A percentile compares a stretch with the other conserved stretches of the same genome.
phyloP scores from a whole-genome alignment of 2,888 invertebrate genomes.

The Schizaphis graminum region DNA sequence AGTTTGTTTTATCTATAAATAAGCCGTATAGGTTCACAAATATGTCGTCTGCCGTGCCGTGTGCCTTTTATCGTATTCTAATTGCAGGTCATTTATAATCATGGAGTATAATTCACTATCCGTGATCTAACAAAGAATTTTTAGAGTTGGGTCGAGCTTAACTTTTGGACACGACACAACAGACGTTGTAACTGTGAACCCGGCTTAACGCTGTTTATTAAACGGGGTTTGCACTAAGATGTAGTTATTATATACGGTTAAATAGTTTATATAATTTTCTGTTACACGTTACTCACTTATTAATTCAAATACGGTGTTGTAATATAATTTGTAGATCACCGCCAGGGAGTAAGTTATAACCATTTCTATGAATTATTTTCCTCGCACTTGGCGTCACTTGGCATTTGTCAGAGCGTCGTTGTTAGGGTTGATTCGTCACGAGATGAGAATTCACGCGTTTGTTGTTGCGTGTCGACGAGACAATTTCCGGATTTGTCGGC shows the following conservation, averaged over 20 bases:
- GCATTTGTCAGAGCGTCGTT: neutral
- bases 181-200: neutral
- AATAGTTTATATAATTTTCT: neutral
- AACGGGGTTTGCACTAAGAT: neutral
- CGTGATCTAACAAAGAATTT: neutral
- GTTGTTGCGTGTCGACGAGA: neutral
- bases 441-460: neutral
- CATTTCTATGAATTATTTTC: neutral
- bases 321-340: neutral
- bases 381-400: neutral
- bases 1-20: too few relatives aligned
- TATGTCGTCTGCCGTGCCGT: too few relatives aligned
- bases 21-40: neutral
- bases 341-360: neutral
- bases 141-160: neutral
- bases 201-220: neutral
- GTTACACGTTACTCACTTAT: neutral
- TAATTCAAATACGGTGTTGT: neutral
- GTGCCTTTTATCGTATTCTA: neutral
- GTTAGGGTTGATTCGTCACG: conserved; percentile 17
- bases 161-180: neutral
- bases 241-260: neutral
- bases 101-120: neutral
- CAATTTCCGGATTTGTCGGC: conserved; percentile 43
- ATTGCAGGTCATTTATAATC: neutral